Evolutionary conservation across 2,797 vertebrate genomes (phyloP).

Genomic region (Neomorphus geoffroyi): DNA sequence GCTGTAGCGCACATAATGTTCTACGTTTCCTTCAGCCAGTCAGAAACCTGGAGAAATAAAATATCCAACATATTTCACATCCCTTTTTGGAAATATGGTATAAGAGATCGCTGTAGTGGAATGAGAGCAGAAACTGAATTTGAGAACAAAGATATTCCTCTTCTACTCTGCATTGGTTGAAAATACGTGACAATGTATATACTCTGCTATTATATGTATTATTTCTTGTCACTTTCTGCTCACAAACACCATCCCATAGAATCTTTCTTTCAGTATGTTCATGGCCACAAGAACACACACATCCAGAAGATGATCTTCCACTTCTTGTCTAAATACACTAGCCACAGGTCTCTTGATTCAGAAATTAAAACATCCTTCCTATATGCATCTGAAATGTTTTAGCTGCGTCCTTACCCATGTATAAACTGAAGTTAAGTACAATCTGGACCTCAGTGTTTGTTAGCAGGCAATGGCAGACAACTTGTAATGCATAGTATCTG

Average conservation of each 20-base stretch:
- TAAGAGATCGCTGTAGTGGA: background rate
- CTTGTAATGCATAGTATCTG: background rate
- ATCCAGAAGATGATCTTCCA: background rate
- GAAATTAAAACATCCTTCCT: background rate
- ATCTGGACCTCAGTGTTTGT: background rate
- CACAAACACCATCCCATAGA: background rate
- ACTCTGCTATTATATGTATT: background rate
- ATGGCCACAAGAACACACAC: background rate
- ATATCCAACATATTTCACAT: background rate
- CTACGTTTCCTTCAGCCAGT: background rate
- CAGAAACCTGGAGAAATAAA: background rate
- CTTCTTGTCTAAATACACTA: background rate
- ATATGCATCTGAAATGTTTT: background rate
- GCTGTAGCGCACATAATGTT: background rate
- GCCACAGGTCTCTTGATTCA: background rate
- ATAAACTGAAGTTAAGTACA: background rate
- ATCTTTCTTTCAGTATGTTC: background rate
- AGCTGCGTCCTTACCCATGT: background rate
- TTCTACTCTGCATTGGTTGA: background rate
- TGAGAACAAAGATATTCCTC: background rate
- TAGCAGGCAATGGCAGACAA: background rate
- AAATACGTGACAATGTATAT: background rate
- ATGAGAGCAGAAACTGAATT: background rate
- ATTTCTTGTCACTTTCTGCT: background rate
- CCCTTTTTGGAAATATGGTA: background rate